Base-by-base conservation (phyloP, 2,888 invertebrate genomes). In the Rotaria magnacalcarata region DNA sequence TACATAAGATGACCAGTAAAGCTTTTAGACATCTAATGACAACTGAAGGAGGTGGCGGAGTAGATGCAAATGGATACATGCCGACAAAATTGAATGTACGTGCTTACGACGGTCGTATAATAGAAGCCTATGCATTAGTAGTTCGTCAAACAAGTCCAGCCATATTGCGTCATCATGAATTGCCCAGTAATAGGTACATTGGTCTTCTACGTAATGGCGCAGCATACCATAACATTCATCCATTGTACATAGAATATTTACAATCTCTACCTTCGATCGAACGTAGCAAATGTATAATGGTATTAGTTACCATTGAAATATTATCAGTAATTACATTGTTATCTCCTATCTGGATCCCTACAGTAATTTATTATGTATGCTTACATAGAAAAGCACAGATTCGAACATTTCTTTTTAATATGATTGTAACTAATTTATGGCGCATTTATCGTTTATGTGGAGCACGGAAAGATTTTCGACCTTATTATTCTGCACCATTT, bases 41-140 rank as follows among this genome's bases (percentile, higher is more conserved):
- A 11, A 80, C 80, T 16, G 80, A 80, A 80, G n/a, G 80, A 11
- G 80, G 80, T n/a, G n/a, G 47, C 10, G 80, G 80, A 47, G 80
- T 80, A 7, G 47, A 80, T 47, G 47, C 21, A 8, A 80, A 80
- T 21, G 80, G 80, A 80, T 80, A 80, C 14, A 47, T 80, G 24
- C 80, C 80, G 11, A 8, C 24, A 2, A 80, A 80, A 47, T 47
- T 80, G 2, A 80, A 80, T 80, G 80, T 80, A n/a, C n/a, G 47
- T 80, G 80, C 80, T 47, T 80, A 80, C 14, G 80, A 80, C 47
- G 80, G 80, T 41, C 80, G 80, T n/a, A 80, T 47, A 47, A 80
- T 80, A n/a, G 80, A 80, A 80, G 80, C 80, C 47, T 80, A 80
- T 80, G 47, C 80, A n/a, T 47, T 80, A 80, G 80, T 80, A 24